These are phyloP conservation scores for Diaprepes abbreviatus DNA, from an alignment of 2,888 invertebrate species.

Conservation along the genomic window DNA sequence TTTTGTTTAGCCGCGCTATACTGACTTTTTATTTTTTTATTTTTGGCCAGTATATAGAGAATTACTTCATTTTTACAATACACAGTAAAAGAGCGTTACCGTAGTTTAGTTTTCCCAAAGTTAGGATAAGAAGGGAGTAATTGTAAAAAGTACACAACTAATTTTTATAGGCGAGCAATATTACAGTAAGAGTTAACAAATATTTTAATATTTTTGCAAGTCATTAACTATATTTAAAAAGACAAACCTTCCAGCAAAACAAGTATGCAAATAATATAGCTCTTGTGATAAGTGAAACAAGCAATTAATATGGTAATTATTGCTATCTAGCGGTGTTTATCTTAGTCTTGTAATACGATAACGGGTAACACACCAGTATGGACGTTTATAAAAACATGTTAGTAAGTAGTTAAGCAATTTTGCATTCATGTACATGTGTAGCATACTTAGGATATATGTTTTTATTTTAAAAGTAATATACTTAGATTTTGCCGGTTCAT, in stretches of 20 bases:
- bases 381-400: neutral
- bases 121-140: no score
- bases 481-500: no score
- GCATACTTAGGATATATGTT: neutral
- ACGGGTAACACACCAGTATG: neutral
- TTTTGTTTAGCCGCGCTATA: no score
- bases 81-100: no score
- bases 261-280: slow-evolving; percentile 20
- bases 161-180: no score
- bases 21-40: no score
- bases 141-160: no score
- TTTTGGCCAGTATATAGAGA: no score
- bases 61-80: no score
- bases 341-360: slow-evolving; percentile 24
- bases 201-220: neutral
- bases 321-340: slow-evolving; percentile 8
- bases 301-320: slow-evolving; percentile 27
- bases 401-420: neutral
- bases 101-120: no score
- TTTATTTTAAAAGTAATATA: neutral
- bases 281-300: slow-evolving; percentile 21
- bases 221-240: neutral
- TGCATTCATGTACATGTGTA: neutral
- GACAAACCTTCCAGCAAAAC: neutral
- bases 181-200: no score